Base-by-base conservation (phyloP, 2,888 invertebrate genomes). In the Strigamia maritima region DNA sequence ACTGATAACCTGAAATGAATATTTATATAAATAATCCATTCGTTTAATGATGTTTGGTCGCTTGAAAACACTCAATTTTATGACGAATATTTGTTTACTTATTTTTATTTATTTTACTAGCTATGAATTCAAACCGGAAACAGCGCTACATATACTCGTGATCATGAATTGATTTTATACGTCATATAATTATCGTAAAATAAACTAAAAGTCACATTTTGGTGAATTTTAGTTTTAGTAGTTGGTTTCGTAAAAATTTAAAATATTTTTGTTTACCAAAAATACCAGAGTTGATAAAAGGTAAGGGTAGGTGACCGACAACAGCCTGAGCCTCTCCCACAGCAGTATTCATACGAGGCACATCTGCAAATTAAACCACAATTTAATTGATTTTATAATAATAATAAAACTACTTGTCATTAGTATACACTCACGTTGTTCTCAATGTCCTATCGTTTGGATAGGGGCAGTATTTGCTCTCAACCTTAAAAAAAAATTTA, bases 271-370 rank as follows among this genome's bases (percentile, higher is more conserved):
- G 83, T 86, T 82, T 83, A 88, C 89, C 89, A 89, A 83, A 89
- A 89, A 83, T 89, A 89, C 89, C 89, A 89, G 76, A 89, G 85
- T 83, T 89, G 89, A 83, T 89, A 89, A 82, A 89, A 88, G 82
- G 87, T 87, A 82, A 88, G 86, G 77, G 87, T 87, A 77, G 88
- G 87, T 74, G 88, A 87, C 77, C 88, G 86, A 82, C 89, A 89
- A 82, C 89, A 89, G 81, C 31, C 31, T 31, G 31, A 31, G 31
- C 88, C 88, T 81, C 87, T 86, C 80, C 87, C 87, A 83, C 89
- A 89, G 83, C 89, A 89, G 83, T 88, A 88, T 83, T 89, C 88
- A 82, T 87, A 84, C 24, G 83, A 81, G 77, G 81, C 81, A 80
- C 84, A 84, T 31, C 84, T 84, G 80, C 22, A 79, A 80, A 12